Evolutionary conservation across 2,888 invertebrate genomes (phyloP), one percentile per base, ranked within the genome.

Genomic region (Cistogaster globosa): DNA sequence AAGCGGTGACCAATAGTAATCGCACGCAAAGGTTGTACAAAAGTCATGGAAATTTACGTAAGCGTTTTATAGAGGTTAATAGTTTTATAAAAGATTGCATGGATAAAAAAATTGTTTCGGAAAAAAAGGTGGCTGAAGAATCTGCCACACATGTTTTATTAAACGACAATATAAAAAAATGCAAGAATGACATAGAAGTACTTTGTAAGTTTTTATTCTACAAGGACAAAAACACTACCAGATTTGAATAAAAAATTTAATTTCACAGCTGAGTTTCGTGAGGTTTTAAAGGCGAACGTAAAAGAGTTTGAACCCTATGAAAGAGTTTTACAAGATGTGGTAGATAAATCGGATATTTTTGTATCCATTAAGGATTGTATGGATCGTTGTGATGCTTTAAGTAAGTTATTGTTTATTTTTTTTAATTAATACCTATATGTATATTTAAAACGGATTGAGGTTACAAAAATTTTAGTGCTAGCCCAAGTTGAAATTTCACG

Each of bases 331-430:
- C 82, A 92, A 14, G 90, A 92, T 26, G 92, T 92, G 8, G 91
- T 93, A 1, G 65, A 88, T 9, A 86, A 89, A 32, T 90, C 90
- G 0, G 90, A 91, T 76, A 89, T 91, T 12, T 91, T 90, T 79
- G 88, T 88, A 1, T 91, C 92, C 0, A 87, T 90, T 0, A 91
- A 92, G 36, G 93, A 93, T 84, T 91, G 92, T 67, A 91, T 92
- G 58, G 91, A 90, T 83, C 90, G 92, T 0, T 92, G 92, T 80
- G 93, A 93, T 90, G 93, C 92, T 0, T 69, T 93, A 26, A 92
- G 93, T 93, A 87, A 81, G 89, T 16, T 53, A 2, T n/a, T n/a
- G n/a, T n/a, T n/a, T n/a, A n/a, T n/a, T n/a, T n/a, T n/a, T n/a
- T n/a, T n/a, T n/a, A n/a, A n/a, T 48, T 48, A 5, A n/a, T 16